These are phyloP conservation scores for Oreochromis spilurus DNA, from an alignment of 2,113 vertebrate genomes.

Conservation along the genomic window DNA sequence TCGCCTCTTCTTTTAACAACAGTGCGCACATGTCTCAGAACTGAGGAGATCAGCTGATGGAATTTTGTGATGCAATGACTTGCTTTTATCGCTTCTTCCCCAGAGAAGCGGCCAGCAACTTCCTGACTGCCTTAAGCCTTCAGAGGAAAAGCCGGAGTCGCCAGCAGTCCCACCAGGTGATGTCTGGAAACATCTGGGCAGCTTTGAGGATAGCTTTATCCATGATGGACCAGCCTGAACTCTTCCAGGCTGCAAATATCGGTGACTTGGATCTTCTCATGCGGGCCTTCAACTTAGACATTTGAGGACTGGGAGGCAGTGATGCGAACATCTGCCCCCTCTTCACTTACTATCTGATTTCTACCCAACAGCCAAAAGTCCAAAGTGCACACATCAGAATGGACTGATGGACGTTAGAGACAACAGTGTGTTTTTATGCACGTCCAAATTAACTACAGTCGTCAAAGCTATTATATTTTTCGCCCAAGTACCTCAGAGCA, in stretches of 20 bases:
- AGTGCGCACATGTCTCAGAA: not conserved
- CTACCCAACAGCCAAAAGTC: slow-evolving; percentile 58
- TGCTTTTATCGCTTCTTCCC: not conserved
- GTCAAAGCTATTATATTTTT: slow-evolving; percentile 26
- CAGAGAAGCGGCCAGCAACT: slow-evolving; percentile 97
- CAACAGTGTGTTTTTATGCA: slow-evolving; percentile 23
- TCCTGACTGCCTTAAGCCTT: slow-evolving; percentile 91
- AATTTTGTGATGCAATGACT: not conserved
- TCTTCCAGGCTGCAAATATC: slow-evolving; percentile 95
- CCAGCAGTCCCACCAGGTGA: slow-evolving; percentile 89
- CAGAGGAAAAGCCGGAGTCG: slow-evolving; percentile 94
- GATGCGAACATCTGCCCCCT: not conserved
- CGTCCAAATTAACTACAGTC: slow-evolving; percentile 6
- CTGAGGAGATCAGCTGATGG: not conserved
- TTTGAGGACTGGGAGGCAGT: slow-evolving; percentile 62
- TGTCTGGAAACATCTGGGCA: slow-evolving; percentile 97
- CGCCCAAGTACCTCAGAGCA: slow-evolving; percentile 53
- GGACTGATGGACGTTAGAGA: not conserved
- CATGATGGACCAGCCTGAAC: slow-evolving; percentile 97
- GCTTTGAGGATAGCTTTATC: slow-evolving; percentile 94
- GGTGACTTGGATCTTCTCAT: slow-evolving; percentile 95
- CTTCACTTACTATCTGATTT: not conserved
- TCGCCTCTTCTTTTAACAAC: not conserved
- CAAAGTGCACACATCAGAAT: slow-evolving; percentile 61
- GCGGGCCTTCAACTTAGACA: slow-evolving; percentile 92